These are phyloP conservation scores for Nomada ferruginata DNA, from an alignment of 2,888 invertebrate genomes.

Conservation along the genomic window DNA sequence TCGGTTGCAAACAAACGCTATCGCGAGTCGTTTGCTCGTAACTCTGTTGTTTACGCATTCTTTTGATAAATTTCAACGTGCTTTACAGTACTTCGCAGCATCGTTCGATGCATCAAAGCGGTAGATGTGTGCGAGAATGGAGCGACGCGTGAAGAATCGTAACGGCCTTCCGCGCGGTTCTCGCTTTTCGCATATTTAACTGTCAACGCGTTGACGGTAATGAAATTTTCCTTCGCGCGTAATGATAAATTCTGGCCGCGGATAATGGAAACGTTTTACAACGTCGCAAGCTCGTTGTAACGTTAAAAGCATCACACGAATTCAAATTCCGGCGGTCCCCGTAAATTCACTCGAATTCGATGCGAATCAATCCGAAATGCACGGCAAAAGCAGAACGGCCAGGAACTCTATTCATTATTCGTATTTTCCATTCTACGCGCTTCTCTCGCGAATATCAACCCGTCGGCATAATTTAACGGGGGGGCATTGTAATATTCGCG, in stretches of 20 bases:
- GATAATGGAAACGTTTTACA: slow-evolving; percentile 21
- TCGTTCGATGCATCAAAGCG: slow-evolving; percentile 33
- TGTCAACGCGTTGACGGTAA: neutral
- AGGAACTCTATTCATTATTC: slow-evolving; percentile 14
- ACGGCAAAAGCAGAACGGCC: neutral
- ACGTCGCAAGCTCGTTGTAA: slow-evolving; percentile 11
- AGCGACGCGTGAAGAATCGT: slow-evolving; percentile 6
- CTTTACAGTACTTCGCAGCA: slow-evolving; percentile 32
- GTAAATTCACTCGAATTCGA: slow-evolving; percentile 16
- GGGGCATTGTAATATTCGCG: neutral
- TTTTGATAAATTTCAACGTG: slow-evolving; percentile 53
- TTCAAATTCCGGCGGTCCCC: neutral
- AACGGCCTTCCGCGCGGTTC: neutral
- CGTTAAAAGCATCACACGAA: slow-evolving; percentile 12
- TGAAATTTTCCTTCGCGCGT: slow-evolving; percentile 8
- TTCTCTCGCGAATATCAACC: neutral
- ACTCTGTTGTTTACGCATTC: slow-evolving; percentile 55
- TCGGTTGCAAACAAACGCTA: slow-evolving; percentile 58
- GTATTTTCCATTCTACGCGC: neutral
- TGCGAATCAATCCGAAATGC: slow-evolving; percentile 12
- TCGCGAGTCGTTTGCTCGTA: slow-evolving; percentile 50
- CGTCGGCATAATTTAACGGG: slow-evolving; percentile 5
- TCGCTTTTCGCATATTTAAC: neutral
- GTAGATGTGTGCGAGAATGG: neutral
- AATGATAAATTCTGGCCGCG: neutral